Conservation (phyloP, 2,797 vertebrate species). For the Girardinus metallicus region DNA sequence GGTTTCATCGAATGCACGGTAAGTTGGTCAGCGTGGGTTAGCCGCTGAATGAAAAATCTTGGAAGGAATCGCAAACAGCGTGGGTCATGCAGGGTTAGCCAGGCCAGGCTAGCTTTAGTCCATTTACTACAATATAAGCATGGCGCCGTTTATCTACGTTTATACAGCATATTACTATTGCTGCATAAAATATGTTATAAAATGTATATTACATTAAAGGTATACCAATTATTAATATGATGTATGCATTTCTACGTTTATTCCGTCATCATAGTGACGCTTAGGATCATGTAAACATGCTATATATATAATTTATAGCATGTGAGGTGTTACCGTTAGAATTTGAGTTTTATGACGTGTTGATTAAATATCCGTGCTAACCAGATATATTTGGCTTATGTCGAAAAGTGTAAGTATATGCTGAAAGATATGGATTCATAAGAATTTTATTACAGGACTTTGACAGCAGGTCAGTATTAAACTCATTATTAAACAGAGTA, state of each 20-base stretch:
- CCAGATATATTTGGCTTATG: background rate
- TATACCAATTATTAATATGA: background rate
- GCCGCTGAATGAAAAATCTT: background rate
- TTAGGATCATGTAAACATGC: background rate
- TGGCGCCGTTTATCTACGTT: background rate
- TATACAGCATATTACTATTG: background rate
- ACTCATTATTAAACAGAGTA: background rate
- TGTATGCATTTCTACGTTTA: background rate
- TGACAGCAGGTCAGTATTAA: background rate
- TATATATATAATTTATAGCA: background rate
- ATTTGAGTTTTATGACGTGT: background rate
- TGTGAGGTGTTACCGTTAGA: background rate
- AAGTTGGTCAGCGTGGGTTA: slow-evolving; percentile 13
- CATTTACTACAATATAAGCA: background rate
- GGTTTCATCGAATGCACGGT: slow-evolving; percentile 76
- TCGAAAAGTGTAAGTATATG: background rate
- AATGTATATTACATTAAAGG: background rate
- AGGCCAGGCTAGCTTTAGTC: background rate
- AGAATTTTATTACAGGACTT: background rate
- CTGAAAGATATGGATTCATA: background rate
- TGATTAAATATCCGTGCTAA: background rate
- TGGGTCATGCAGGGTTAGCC: background rate
- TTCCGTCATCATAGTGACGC: too few species aligned
- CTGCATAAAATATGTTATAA: background rate
- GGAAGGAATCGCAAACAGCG: background rate